Conservation (phyloP, 2,113 vertebrate species). For the Stegastes partitus region DNA sequence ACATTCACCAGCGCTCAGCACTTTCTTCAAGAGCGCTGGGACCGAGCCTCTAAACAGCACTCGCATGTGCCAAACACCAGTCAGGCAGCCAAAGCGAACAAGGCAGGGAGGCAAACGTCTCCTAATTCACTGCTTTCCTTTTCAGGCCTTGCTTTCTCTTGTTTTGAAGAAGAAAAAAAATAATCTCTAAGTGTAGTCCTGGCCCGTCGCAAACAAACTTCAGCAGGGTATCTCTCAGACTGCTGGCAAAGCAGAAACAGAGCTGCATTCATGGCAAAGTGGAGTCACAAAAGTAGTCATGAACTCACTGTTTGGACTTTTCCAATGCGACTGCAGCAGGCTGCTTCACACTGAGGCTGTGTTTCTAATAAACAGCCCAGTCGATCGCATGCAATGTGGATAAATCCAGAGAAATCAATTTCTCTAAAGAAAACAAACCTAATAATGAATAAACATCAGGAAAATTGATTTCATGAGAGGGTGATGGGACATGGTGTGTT, state of each 20-base stretch:
- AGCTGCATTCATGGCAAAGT: constrained; percentile 39
- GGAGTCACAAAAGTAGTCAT: constrained; percentile 44
- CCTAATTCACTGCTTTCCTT: constrained; percentile 15
- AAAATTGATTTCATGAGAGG: constrained; percentile 32
- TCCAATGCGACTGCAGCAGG: constrained; percentile 31
- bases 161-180: constrained; percentile 9
- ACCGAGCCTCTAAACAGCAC: constrained; percentile 39
- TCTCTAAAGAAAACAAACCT: constrained; percentile 26
- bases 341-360: constrained; percentile 15
- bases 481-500: background rate
- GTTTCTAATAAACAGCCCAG: constrained; percentile 43
- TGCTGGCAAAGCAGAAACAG: constrained; percentile 43
- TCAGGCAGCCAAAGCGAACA: constrained; percentile 51
- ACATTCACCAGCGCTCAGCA: constrained; percentile 78
- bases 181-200: background rate
- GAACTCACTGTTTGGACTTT: constrained; percentile 36
- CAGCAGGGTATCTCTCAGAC: constrained; percentile 19
- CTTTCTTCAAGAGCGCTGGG: constrained; percentile 66
- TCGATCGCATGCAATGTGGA: constrained; percentile 8
- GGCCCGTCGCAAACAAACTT: constrained; percentile 5
- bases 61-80: constrained; percentile 51
- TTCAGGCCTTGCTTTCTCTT: constrained; percentile 10
- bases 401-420: constrained; percentile 22
- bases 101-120: constrained; percentile 47
- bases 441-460: constrained; percentile 27